These are phyloP conservation scores for Temnothorax ravouxi DNA, from an alignment of 2,888 invertebrate species.

Conservation along the genomic window DNA sequence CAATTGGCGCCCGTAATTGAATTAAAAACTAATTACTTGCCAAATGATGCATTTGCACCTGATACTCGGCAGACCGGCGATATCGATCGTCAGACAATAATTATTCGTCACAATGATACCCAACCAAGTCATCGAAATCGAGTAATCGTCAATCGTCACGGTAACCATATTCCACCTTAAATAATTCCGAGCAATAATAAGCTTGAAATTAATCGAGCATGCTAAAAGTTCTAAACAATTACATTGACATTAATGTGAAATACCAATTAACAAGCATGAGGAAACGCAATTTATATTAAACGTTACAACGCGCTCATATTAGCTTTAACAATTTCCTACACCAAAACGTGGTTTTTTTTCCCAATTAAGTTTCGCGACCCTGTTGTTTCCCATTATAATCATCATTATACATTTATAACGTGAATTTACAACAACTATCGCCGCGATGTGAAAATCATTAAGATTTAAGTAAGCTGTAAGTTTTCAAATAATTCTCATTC, in stretches of 20 bases:
- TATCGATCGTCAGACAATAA: slow-evolving; percentile 49
- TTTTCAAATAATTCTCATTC: not conserved
- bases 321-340: slow-evolving; percentile 26
- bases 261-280: slow-evolving; percentile 36
- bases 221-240: slow-evolving; percentile 54
- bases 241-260: slow-evolving; percentile 30
- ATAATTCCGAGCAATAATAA: slow-evolving; percentile 42
- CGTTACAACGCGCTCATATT: slow-evolving; percentile 17
- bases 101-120: slow-evolving; percentile 51
- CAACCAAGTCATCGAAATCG: slow-evolving; percentile 49
- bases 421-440: not conserved
- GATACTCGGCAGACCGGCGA: slow-evolving; percentile 29
- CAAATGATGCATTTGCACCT: slow-evolving; percentile 48
- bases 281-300: slow-evolving; percentile 46
- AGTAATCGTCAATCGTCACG: slow-evolving; percentile 43
- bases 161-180: slow-evolving; percentile 37
- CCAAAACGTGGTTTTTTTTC: slow-evolving; percentile 5
- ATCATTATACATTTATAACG: not conserved
- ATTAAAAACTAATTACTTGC: slow-evolving; percentile 59
- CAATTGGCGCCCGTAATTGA: slow-evolving; percentile 50
- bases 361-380: slow-evolving; percentile 24
- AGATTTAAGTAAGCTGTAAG: not conserved
- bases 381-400: not conserved
- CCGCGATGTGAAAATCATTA: slow-evolving; percentile 7
- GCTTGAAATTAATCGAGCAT: slow-evolving; percentile 37